Conservation (phyloP, 2,888 invertebrate species). For the Ophion slaviceki region DNA sequence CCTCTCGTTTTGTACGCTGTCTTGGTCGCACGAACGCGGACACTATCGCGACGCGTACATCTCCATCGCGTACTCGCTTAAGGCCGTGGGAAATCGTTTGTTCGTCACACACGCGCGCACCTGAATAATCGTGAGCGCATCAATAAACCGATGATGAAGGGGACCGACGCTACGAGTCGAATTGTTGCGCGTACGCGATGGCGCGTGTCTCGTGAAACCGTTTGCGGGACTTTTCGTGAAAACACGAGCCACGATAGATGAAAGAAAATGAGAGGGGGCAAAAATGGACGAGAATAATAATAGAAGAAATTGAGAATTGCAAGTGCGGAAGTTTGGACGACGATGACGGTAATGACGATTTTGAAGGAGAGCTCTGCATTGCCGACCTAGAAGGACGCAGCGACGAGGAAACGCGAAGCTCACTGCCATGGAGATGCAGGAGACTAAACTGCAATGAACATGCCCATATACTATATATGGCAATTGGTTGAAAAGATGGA, state of each 20-base stretch:
- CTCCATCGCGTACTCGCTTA: constrained; percentile 62
- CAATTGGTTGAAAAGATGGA: too few relatives aligned
- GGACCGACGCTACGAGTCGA: background rate
- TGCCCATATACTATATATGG: too few relatives aligned
- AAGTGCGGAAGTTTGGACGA: too few relatives aligned
- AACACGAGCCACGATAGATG: background rate
- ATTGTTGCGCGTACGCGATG: background rate
- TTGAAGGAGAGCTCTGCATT: too few relatives aligned
- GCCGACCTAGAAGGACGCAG: too few relatives aligned
- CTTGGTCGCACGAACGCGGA: constrained; percentile 35
- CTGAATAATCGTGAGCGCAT: background rate
- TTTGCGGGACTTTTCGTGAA: constrained; percentile 8
- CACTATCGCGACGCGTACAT: constrained; percentile 62
- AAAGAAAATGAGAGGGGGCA: too few relatives aligned
- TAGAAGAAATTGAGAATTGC: too few relatives aligned
- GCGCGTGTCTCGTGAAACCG: background rate
- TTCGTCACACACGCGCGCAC: constrained; percentile 22
- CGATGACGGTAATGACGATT: too few relatives aligned
- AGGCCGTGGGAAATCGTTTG: constrained; percentile 66
- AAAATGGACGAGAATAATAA: too few relatives aligned
- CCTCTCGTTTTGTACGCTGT: background rate
- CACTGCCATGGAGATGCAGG: too few relatives aligned
- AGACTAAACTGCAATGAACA: too few relatives aligned
- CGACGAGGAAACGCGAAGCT: too few relatives aligned
- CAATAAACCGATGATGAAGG: background rate